Evolutionary conservation across 2,113 vertebrate species (phyloP).

Genomic region (Limnothrissa miodon): DNA sequence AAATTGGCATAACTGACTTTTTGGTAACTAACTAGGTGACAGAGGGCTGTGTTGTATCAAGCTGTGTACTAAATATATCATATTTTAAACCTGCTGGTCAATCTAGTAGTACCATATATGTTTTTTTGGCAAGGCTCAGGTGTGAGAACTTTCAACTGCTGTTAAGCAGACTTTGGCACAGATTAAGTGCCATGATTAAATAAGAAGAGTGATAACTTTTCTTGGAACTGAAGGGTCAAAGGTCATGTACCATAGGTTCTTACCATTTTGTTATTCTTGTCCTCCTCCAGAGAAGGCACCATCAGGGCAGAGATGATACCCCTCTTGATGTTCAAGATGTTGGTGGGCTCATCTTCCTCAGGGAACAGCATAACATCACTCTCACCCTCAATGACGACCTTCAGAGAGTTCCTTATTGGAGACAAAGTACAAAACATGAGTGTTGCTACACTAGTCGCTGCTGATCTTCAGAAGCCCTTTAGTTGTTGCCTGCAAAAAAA

Average conservation of each 20-base stretch:
- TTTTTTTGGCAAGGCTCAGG: no score
- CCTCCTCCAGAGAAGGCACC: slow-evolving; percentile 74
- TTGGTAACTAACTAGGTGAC: no score
- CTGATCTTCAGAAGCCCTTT: background rate
- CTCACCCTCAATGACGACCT: slow-evolving; percentile 68
- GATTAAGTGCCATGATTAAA: no score
- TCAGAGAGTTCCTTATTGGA: slow-evolving; percentile 73
- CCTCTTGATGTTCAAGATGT: slow-evolving; percentile 89
- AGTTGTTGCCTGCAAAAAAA: no score
- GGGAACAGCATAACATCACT: slow-evolving; percentile 75
- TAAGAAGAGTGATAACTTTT: background rate
- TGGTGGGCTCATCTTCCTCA: slow-evolving; percentile 73
- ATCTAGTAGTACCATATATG: no score
- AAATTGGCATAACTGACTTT: no score
- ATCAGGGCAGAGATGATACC: slow-evolving; percentile 86
- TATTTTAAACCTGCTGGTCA: no score
- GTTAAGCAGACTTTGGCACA: no score
- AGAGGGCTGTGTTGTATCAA: no score
- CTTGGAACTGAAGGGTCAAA: background rate
- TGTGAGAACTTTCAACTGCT: background rate
- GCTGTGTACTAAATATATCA: no score
- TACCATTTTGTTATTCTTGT: slow-evolving; percentile 63
- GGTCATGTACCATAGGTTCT: background rate
- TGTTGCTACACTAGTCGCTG: slow-evolving; percentile 11
- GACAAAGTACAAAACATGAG: slow-evolving; percentile 1